These are phyloP conservation scores for Gordius sp. DNA, from an alignment of 2,888 invertebrate genomes.

Conservation along the genomic window DNA sequence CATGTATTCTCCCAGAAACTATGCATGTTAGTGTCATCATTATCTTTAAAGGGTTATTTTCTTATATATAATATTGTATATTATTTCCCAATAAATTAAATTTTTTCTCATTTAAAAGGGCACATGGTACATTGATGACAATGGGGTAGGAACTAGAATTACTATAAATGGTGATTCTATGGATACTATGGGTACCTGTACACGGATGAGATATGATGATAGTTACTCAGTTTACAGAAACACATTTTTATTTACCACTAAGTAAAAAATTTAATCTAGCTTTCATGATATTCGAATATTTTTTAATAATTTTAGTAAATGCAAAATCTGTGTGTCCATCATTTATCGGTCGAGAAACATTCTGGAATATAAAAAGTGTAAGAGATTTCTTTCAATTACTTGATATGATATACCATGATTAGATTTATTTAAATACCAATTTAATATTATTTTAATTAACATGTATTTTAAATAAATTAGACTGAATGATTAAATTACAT, in stretches of 20 bases:
- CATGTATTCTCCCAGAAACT: neutral
- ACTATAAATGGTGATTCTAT: neutral
- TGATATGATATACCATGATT: no score
- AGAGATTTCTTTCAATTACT: neutral
- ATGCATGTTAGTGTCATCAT: neutral
- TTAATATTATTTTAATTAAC: neutral
- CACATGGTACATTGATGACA: neutral
- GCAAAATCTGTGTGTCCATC: neutral
- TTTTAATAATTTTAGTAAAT: constrained; percentile 5
- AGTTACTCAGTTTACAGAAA: neutral
- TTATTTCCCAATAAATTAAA: neutral
- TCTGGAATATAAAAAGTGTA: constrained; percentile 11
- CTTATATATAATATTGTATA: neutral
- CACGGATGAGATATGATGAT: constrained; percentile 1
- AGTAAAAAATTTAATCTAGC: neutral
- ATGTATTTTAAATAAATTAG: neutral
- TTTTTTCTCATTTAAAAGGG: neutral
- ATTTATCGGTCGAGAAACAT: neutral
- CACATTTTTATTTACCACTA: neutral
- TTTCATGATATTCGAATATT: neutral
- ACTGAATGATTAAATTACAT: neutral
- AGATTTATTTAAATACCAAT: no score
- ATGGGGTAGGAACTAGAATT: neutral
- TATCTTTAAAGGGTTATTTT: neutral
- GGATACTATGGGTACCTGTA: neutral